Evolutionary conservation across 2,113 vertebrate genomes (phyloP).

Genomic region (Otolemur garnettii): DNA sequence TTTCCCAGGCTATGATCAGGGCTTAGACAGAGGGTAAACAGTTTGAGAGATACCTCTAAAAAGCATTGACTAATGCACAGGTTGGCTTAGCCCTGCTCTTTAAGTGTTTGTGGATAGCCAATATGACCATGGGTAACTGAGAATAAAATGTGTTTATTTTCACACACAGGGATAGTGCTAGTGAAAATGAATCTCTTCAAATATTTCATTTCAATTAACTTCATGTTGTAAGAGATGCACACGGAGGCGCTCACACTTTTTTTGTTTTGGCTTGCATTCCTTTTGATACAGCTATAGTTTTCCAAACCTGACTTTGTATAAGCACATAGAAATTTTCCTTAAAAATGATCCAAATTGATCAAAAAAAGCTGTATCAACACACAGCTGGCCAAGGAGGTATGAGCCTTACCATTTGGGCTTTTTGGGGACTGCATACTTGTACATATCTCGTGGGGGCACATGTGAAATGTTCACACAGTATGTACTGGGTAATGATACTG

Average conservation of each 20-base stretch:
- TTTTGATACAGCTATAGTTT: background rate
- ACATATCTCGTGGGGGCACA: background rate
- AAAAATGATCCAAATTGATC: slow-evolving; percentile 52
- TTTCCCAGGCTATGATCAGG: slow-evolving; percentile 60
- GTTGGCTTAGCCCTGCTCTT: slow-evolving; percentile 58
- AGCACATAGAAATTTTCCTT: slow-evolving; percentile 20
- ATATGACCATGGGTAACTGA: slow-evolving; percentile 37
- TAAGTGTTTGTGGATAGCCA: slow-evolving; percentile 52
- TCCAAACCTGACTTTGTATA: background rate
- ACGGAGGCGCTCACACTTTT: background rate
- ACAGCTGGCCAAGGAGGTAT: background rate
- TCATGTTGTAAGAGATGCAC: background rate
- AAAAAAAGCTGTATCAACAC: background rate
- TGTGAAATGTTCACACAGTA: background rate
- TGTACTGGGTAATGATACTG: background rate
- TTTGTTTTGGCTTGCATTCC: background rate
- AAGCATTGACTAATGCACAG: background rate
- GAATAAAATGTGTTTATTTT: slow-evolving; percentile 71
- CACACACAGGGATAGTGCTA: slow-evolving; percentile 35
- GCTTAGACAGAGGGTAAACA: slow-evolving; percentile 34
- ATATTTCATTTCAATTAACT: slow-evolving; percentile 58
- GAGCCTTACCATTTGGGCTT: background rate
- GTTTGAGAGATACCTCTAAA: slow-evolving; percentile 16
- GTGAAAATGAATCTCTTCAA: slow-evolving; percentile 50
- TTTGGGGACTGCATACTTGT: background rate